Base-by-base conservation (phyloP, 2,113 vertebrate genomes). In the Platysteira castanea region DNA sequence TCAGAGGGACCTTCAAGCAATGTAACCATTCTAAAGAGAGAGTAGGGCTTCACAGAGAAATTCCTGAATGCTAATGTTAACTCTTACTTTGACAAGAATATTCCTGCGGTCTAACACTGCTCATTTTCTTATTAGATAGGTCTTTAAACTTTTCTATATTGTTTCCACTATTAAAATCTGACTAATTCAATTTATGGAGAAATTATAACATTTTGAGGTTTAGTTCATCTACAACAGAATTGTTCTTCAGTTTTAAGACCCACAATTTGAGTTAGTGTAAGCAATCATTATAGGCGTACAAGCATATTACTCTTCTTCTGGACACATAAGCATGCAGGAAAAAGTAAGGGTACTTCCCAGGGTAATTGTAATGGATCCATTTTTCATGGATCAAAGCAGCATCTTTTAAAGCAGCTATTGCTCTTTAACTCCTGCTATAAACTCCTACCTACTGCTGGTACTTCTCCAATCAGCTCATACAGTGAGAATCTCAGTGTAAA, bases 281-380 rank as follows among this genome's bases (percentile, higher is more conserved):
- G 19, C 6, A 65, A 50, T 31, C 37, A 27, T 67, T 57, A 7
- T 11, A 77, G 24, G 6, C 3, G 2, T 30, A 47, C 0, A 2
- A 65, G 20, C 14, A 44, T 22, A 28, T 50, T 49, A 52, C 4
- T n/a, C n/a, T n/a, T 60, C 8, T 52, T 89, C 39, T 70, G 69
- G 22, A 37, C 22, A 20, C 1, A 13, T 47, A 70, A 74, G 11
- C 24, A 52, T 18, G 49, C 5, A 61, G 70, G 17, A 37, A 61
- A 80, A 89, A 47, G 3, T 41, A 41, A 61, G 9, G 9, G 8
- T 21, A 15, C 5, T 56, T 81, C n/a, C 78, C 56, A 61, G 31
- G 15, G n/a, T n/a, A n/a, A n/a, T n/a, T 20, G 16, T 52, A 80
- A 59, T 28, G 41, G 27, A 27, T 69, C 37, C 2, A 54, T 81